A percentile compares a stretch with the other conserved stretches of the same genome.
phyloP scores from a whole-genome alignment of 2,888 invertebrate species.

The Dromius quadrimaculatus region DNA sequence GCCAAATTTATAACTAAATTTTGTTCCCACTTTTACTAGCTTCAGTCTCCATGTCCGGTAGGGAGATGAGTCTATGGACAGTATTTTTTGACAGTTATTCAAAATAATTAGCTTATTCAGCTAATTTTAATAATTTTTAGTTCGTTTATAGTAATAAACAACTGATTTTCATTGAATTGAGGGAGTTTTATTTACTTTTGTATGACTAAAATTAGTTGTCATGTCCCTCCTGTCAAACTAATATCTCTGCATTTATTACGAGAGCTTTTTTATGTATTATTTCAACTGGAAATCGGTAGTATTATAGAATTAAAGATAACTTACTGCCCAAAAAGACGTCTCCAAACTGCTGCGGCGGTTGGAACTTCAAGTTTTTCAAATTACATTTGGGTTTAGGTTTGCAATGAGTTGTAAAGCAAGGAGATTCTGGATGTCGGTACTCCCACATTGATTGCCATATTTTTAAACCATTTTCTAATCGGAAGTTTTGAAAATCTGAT shows the following conservation, averaged over 20 bases:
- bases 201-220: too few relatives aligned
- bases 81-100: too few relatives aligned
- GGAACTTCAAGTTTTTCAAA: slow-evolving; percentile 63
- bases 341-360: slow-evolving; percentile 69
- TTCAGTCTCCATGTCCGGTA: neutral
- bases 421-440: slow-evolving; percentile 92
- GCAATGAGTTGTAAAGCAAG: slow-evolving; percentile 94
- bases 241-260: too few relatives aligned
- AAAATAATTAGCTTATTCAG: too few relatives aligned
- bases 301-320: slow-evolving; percentile 61
- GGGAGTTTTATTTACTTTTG: too few relatives aligned
- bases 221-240: too few relatives aligned
- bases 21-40: neutral
- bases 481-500: slow-evolving; percentile 94
- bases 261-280: too few relatives aligned
- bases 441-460: slow-evolving; percentile 98
- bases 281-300: slow-evolving; percentile 7
- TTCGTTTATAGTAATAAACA: too few relatives aligned
- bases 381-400: slow-evolving; percentile 87
- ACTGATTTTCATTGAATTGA: too few relatives aligned
- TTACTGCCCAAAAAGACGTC: slow-evolving; percentile 85
- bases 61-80: too few relatives aligned
- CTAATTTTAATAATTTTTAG: too few relatives aligned
- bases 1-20: too few relatives aligned
- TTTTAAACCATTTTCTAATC: slow-evolving; percentile 93